These are phyloP conservation scores for Nematostella vectensis DNA, from an alignment of 92 coral and sea anemone species.

Conservation along the genomic window DNA sequence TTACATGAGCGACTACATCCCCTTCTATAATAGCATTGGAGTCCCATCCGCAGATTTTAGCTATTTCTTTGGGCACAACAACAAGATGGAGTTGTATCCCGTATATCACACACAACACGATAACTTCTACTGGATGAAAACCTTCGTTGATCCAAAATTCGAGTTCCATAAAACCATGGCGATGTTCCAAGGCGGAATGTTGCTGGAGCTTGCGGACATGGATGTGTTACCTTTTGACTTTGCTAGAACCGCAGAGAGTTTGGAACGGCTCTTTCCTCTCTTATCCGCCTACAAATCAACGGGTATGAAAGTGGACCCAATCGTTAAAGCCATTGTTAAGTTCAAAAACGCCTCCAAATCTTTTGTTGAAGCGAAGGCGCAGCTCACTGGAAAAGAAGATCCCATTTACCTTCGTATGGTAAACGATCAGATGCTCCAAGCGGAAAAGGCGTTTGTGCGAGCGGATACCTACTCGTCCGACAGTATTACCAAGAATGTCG, in stretches of 20 bases:
- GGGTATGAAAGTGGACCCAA: constrained; percentile 1
- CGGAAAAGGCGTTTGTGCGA: constrained; percentile 63
- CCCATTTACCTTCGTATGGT: constrained; percentile 40
- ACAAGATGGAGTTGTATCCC: constrained; percentile 36
- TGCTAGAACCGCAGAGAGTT: constrained; percentile 20
- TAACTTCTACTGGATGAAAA: constrained; percentile 71
- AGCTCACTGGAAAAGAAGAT: constrained; percentile 37
- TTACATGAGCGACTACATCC: constrained; percentile 74
- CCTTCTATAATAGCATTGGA: constrained; percentile 63
- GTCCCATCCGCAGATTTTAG: constrained; percentile 78
- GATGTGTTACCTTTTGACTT: constrained; percentile 54
- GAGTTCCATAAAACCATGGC: constrained; percentile 69
- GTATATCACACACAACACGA: constrained; percentile 83
- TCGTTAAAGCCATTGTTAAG: constrained; percentile 40
- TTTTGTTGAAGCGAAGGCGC: constrained; percentile 34
- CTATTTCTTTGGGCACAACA: constrained; percentile 46
- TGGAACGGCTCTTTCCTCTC: constrained; percentile 6
- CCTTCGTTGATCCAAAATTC: constrained; percentile 68
- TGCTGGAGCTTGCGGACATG: constrained; percentile 65
- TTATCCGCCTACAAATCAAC: background rate
- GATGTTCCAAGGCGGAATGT: constrained; percentile 63
- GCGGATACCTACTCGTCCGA: constrained; percentile 5
- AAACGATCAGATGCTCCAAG: constrained; percentile 71
- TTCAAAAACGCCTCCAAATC: constrained; percentile 44
- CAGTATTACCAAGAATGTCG: constrained; percentile 20